Conservation (phyloP, 2,113 vertebrate genomes). For the Sarotherodon lohbergeri region DNA sequence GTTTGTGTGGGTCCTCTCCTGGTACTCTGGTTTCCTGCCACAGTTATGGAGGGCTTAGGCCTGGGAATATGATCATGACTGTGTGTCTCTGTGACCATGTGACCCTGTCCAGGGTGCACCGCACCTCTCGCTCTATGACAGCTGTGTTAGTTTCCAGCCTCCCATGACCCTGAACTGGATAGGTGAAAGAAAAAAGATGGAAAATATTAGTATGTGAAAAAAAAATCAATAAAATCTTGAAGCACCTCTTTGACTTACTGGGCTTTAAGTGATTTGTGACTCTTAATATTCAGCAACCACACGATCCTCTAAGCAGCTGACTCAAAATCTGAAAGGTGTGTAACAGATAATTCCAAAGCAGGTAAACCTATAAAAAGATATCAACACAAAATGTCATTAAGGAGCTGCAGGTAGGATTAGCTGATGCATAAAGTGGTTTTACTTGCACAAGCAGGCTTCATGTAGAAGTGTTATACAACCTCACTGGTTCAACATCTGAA, state of each 20-base stretch:
- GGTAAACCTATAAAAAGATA: background rate
- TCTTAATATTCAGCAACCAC: background rate
- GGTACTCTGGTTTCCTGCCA: background rate
- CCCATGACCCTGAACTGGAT: background rate
- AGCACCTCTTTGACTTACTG: background rate
- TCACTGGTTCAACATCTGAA: background rate
- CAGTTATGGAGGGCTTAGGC: background rate
- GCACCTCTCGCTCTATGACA: background rate
- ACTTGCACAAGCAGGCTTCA: background rate
- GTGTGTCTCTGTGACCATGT: background rate
- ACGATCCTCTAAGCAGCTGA: background rate
- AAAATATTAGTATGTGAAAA: rapidly evolving
- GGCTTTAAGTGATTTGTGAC: background rate
- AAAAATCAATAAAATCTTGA: background rate
- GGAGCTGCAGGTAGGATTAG: background rate
- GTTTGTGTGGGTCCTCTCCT: background rate
- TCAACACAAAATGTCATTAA: background rate
- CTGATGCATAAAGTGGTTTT: background rate
- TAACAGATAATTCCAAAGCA: background rate
- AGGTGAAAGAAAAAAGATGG: background rate
- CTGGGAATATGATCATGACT: background rate
- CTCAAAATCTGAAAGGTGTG: background rate
- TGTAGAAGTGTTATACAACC: background rate
- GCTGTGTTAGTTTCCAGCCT: background rate
- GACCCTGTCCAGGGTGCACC: background rate